A percentile compares a stretch with the other conserved stretches of the same genome.
Conservation (phyloP, 2,888 invertebrate species). For the Neelides folsomi region DNA sequence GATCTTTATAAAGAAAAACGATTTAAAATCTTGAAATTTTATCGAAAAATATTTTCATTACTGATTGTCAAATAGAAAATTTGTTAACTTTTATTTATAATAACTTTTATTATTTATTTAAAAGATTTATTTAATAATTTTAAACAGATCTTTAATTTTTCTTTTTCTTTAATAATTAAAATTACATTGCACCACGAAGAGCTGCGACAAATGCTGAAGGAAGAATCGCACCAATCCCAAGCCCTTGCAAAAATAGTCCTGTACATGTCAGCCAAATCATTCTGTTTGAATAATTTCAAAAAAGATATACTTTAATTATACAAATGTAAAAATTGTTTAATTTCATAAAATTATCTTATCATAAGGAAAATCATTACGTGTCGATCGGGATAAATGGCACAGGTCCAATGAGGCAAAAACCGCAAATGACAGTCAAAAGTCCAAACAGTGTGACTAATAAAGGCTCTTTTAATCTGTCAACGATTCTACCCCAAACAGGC, state of each 20-base stretch:
- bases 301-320: neutral
- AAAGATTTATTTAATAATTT: neutral
- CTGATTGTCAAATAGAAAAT: no score
- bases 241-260: constrained; percentile 61
- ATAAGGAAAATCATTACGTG: constrained; percentile 41
- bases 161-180: neutral
- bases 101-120: neutral
- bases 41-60: no score
- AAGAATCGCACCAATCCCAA: constrained; percentile 71
- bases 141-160: neutral
- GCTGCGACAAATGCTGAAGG: constrained; percentile 78
- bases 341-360: no score
- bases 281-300: constrained; percentile 39
- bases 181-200: constrained; percentile 60
- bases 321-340: no score
- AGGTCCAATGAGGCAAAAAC: constrained; percentile 63
- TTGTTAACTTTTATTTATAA: no score
- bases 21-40: no score
- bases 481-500: constrained; percentile 65
- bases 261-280: constrained; percentile 53
- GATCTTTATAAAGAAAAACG: constrained; percentile 41
- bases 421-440: constrained; percentile 50
- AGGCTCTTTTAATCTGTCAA: constrained; percentile 51
- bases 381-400: constrained; percentile 56
- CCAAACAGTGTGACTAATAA: constrained; percentile 55